Base-by-base conservation (phyloP, 2,113 vertebrate species). In the Pterocles gutturalis region DNA sequence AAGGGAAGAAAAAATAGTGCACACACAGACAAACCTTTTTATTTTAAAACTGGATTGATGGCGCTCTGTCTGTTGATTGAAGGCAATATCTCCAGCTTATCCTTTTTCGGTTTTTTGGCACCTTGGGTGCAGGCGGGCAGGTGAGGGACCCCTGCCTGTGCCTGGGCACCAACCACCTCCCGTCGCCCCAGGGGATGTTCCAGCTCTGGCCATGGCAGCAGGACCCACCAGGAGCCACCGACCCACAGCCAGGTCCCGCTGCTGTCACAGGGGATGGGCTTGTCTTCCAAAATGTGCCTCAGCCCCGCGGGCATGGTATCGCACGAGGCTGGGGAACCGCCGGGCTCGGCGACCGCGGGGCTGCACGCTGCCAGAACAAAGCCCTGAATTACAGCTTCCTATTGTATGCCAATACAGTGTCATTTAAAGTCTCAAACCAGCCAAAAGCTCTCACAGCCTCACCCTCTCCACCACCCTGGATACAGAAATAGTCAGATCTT, bases 401-500 rank as follows among this genome's bases (percentile, higher is more conserved):
- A 10, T 73, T 87, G 49, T 84, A 49, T 85, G 95, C 66, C 90
- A 87, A 53, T 25, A 17, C 11, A 78, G 41, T 92, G 88, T 72
- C 15, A 3, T 72, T 93, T 90, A 77, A 96, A 90, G 80, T 77
- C 72, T 94, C 55, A 38, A 43, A 81, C 51, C 75, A 90, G 83
- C 88, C 82, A 91, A 90, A 84, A 90, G 82, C 89, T 83, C 83
- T 77, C 55, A 9, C 65, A 89, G 13, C 43, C 82, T 83, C 81
- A 79, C 70, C 49, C 87, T 71, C 88, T 93, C 83, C 34, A 60
- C 69, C 84, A 73, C 90, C 57, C 76, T 84, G 64, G 84, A 75
- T 92, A 93, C 89, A 93, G 87, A 97, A 97, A 97, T 89, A 95
- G 90, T 83, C 79, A 48, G 48, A 81, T 95, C 87, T 95, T 96